Evolutionary conservation across 1,140 invertebrate species (phyloP), one percentile per base, ranked within the genome.

Genomic region (Aphelenchoides fujianensis): DNA sequence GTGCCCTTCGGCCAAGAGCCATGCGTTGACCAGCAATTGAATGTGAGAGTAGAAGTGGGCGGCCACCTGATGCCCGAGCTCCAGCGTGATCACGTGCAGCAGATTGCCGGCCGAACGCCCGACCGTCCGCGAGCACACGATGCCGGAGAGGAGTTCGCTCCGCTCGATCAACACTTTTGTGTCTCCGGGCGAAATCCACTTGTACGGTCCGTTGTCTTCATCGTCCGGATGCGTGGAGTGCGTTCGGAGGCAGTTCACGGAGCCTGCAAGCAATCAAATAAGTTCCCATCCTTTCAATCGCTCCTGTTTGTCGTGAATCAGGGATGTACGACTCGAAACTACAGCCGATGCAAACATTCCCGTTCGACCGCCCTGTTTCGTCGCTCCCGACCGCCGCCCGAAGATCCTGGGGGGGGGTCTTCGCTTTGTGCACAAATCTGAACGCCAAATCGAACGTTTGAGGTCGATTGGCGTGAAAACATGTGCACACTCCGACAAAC

Each of bases 181-280:
- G 81, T 99, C 97, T 75, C 96, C 97, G 3, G 95, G 95, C 48
- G 95, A 98, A 70, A 99, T 98, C 95, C 95, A 99, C 84, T 95
- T 95, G 84, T 98, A 98, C 0, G 95, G 95, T 0, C 95, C 95
- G 72, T 93, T 92, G 84, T 99, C 96, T 87, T 99, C 97, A 78
- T 97, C 94, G 84, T 99, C 97, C 0, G 96, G 96, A 90, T 99
- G 97, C 30, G 95, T 97, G 16, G 92, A 94, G 86, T 99, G 96
- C 16, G 94, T 97, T 75, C 95, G 89, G 76, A 97, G 92, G 89
- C 96, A 91, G 85, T 99, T 99, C 0, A 99, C 93, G 84, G 96
- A 95, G 34, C 95, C 74, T 75, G 23, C 64, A 74, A 55, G n/a
- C n/a, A n/a, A n/a, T n/a, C n/a, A n/a, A 59, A 59, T 7, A 5